phyloP scores from a whole-genome alignment of 2,888 invertebrate genomes.

The Amaurobius ferox region DNA sequence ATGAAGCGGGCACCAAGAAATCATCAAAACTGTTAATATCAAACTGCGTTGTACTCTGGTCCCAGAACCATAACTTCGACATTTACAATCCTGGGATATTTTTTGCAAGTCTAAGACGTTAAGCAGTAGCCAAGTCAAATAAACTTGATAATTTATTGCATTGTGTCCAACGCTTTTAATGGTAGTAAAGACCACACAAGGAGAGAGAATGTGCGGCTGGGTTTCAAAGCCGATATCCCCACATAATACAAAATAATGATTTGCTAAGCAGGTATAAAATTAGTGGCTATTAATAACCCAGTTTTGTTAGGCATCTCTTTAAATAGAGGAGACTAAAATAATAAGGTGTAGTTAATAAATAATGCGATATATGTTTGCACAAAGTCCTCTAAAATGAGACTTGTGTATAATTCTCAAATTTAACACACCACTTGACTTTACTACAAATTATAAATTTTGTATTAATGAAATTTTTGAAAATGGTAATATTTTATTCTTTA shows the following conservation, averaged over 20 bases:
- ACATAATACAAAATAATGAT: background rate
- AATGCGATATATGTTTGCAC: too few species aligned
- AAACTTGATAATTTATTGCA: conserved; percentile 18
- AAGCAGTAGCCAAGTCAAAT: conserved; percentile 22
- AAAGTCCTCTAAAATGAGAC: too few species aligned
- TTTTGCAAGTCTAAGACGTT: background rate
- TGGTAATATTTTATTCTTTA: too few species aligned
- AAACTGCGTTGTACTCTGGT: background rate
- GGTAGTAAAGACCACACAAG: conserved; percentile 16
- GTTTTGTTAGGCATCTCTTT: too few species aligned
- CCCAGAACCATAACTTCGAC: conserved; percentile 4
- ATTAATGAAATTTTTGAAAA: too few species aligned
- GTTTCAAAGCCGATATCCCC: background rate
- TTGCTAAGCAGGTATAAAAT: background rate
- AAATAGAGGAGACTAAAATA: too few species aligned
- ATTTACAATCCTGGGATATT: background rate
- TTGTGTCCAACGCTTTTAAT: conserved; percentile 20
- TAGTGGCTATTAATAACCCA: too few species aligned
- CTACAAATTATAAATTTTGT: too few species aligned
- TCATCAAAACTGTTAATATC: conserved; percentile 2
- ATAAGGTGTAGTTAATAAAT: too few species aligned
- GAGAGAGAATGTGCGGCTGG: background rate
- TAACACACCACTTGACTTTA: too few species aligned
- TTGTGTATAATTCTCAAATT: too few species aligned
- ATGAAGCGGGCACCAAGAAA: background rate